Conservation (phyloP, 2,888 invertebrate genomes). For the Hyalella azteca region DNA sequence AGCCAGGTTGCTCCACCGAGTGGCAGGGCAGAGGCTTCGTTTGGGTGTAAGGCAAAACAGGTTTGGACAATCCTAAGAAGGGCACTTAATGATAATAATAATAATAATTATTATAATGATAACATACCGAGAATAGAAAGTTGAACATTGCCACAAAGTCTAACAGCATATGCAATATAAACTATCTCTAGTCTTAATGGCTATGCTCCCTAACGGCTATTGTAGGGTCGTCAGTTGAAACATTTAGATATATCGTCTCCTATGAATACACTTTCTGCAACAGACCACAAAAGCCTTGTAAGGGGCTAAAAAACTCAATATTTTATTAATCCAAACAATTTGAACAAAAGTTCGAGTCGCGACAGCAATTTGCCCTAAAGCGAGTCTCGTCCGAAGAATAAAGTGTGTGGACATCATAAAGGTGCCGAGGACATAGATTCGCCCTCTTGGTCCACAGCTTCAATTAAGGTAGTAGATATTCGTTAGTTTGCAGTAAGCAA, state of each 20-base stretch:
- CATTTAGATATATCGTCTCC: not conserved
- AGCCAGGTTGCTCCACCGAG: not conserved
- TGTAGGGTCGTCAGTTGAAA: constrained; percentile 32
- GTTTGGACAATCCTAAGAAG: constrained; percentile 32
- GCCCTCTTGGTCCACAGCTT: constrained; percentile 15
- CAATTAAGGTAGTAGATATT: too few species aligned
- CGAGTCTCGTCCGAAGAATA: not conserved
- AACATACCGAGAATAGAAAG: constrained; percentile 35
- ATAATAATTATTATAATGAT: constrained; percentile 16
- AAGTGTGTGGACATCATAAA: not conserved
- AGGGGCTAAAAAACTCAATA: constrained; percentile 21
- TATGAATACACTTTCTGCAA: constrained; percentile 5
- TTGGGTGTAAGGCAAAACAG: constrained; percentile 39
- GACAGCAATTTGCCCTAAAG: not conserved
- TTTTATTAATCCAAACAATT: constrained; percentile 11
- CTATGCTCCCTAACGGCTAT: constrained; percentile 29
- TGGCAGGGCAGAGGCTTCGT: constrained; percentile 27
- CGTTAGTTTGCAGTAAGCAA: not conserved
- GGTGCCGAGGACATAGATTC: not conserved
- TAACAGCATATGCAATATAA: constrained; percentile 36
- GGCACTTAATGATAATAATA: constrained; percentile 37
- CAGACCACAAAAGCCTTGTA: constrained; percentile 32
- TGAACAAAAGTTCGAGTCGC: constrained; percentile 7
- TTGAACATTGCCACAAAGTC: constrained; percentile 36
- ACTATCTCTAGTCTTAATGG: constrained; percentile 10